Evolutionary conservation across 2,888 invertebrate genomes (phyloP), one percentile per base, ranked within the genome.

Genomic region (Brachypterus glaber): DNA sequence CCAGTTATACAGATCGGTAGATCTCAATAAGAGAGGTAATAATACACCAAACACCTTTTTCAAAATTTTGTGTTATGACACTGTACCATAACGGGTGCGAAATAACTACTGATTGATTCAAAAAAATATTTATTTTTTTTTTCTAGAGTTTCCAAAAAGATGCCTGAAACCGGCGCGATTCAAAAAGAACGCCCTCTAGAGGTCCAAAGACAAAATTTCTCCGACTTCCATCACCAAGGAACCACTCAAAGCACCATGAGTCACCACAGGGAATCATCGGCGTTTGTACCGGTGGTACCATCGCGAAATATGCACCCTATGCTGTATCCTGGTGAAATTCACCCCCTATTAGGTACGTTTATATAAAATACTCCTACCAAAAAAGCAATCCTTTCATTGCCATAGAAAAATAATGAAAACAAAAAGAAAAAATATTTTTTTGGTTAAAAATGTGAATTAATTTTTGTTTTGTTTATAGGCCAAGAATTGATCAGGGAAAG

Each of bases 241-340:
- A 48, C 52, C 4, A 40, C 50, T 2, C 47, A 47, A 11, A 37
- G 39, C 50, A 59, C 51, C 14, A 60, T 60, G 58, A 49, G 55
- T 43, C 70, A 70, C 35, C 84, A 83, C 59, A 73, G 85, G 29
- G 86, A 86, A 65, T 76, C 82, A 5, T 88, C 87, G 9, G 89
- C 89, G 1, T 89, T 89, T 63, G 87, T 88, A 35, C 88, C 89
- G 18, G 89, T 89, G 35, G 81, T 89, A 39, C 89, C 89, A 8
- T 80, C 83, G 29, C 72, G 87, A 52, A 74, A 74, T 39, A 73
- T 86, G 54, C 82, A 83, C 46, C 74, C 82, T 16, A 77, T 81
- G 13, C 72, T 83, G 17, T 83, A 82, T 53, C 74, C 80, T 1
- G 74, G 77, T 31, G 81, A 81, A 52, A 76, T 81, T 62, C 81